Conservation (phyloP, 2,888 invertebrate species). For the Drosophila formosana region DNA sequence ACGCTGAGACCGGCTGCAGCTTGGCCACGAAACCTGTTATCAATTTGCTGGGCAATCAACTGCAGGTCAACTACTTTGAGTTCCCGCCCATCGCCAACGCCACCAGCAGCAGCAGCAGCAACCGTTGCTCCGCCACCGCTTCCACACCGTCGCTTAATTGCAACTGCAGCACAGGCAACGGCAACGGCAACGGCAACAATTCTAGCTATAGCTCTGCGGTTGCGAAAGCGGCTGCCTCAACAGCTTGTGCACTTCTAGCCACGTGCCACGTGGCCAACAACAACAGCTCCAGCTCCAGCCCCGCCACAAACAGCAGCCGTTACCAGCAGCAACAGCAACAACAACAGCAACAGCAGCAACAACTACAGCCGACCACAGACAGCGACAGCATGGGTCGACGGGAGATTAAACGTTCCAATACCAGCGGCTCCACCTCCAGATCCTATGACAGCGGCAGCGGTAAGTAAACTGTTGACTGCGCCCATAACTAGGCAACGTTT, state of each 20-base stretch:
- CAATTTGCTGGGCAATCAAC: constrained; percentile 76
- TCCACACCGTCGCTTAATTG: constrained; percentile 73
- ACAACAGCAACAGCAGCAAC: constrained; percentile 47
- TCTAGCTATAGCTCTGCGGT: constrained; percentile 61
- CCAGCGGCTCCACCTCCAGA: constrained; percentile 82
- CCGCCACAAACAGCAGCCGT: constrained; percentile 33
- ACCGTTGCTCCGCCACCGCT: constrained; percentile 46
- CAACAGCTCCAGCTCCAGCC: constrained; percentile 42
- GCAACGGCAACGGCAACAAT: constrained; percentile 19
- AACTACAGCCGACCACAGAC: constrained; percentile 51
- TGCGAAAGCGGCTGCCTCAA: constrained; percentile 70
- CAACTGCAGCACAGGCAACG: constrained; percentile 29
- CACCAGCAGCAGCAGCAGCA: constrained; percentile 27
- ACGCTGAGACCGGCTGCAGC: constrained; percentile 36
- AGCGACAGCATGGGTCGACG: constrained; percentile 83
- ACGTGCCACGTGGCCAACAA: constrained; percentile 69
- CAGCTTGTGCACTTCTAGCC: constrained; percentile 69
- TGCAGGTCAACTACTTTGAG: constrained; percentile 81
- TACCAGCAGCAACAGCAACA: constrained; percentile 42
- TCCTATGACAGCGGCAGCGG: constrained; percentile 84
- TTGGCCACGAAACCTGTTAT: constrained; percentile 67
- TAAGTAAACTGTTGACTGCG: constrained; percentile 65
- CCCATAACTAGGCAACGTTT: constrained; percentile 8
- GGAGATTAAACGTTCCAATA: constrained; percentile 85
- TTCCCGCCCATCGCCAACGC: constrained; percentile 65